A percentile compares a stretch with the other conserved stretches of the same genome.
Evolutionary conservation across 2,113 vertebrate species (phyloP).

Genomic region (Toxostoma redivivum): DNA sequence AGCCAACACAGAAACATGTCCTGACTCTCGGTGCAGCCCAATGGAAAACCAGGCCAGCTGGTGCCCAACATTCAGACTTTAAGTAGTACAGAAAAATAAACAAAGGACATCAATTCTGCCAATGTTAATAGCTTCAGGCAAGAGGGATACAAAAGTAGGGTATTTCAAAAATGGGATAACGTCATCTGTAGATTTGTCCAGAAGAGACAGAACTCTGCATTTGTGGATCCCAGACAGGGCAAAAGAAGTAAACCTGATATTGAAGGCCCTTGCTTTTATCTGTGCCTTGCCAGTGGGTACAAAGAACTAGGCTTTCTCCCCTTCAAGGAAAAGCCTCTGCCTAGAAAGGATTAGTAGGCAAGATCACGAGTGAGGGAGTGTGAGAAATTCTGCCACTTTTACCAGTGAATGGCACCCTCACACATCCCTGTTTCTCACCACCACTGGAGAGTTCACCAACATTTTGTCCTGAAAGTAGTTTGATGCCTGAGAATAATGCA

Average conservation of each 20-base stretch:
- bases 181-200: background rate
- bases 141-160: constrained; percentile 31
- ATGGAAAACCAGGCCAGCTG: background rate
- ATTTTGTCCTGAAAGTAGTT: background rate
- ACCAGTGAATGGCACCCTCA: background rate
- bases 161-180: constrained; percentile 1
- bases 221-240: background rate
- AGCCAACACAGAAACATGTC: background rate
- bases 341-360: background rate
- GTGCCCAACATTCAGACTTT: background rate
- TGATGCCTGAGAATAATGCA: background rate
- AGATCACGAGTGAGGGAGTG: background rate
- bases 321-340: background rate
- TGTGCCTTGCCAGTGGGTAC: background rate
- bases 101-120: constrained; percentile 31
- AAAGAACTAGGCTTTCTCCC: background rate
- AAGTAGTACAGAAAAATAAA: constrained; percentile 47
- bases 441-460: background rate
- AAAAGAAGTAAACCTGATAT: background rate
- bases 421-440: background rate
- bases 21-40: background rate
- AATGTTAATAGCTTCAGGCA: constrained; percentile 40
- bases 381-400: constrained; percentile 1
- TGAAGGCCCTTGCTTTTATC: background rate
- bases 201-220: background rate